A percentile compares a stretch with the other conserved stretches of the same genome.
Evolutionary conservation across 2,113 vertebrate species (phyloP).

Genomic region (Percopsis transmontana): DNA sequence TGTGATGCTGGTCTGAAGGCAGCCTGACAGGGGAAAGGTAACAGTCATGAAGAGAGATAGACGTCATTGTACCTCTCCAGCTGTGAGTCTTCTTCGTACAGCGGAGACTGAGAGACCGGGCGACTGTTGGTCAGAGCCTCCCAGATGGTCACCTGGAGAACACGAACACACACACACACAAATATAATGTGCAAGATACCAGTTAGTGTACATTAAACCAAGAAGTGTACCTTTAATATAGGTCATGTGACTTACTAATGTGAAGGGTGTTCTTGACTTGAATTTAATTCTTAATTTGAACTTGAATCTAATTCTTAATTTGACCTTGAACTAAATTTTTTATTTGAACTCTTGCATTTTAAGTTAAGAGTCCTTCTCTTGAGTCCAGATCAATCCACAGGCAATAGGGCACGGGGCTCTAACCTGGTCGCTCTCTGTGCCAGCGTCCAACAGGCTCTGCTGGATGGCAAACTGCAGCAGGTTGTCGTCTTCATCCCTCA

Average conservation of each 20-base stretch:
- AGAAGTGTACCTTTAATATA: too few relatives aligned
- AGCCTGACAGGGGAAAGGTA: not conserved
- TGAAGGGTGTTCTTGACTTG: too few relatives aligned
- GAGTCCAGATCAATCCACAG: not conserved
- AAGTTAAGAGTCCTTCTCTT: too few relatives aligned
- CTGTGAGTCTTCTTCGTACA: constrained; percentile 89
- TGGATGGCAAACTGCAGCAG: constrained; percentile 95
- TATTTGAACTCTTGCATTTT: too few relatives aligned
- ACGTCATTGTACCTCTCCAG: constrained; percentile 82
- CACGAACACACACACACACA: not conserved
- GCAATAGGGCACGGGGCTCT: too few relatives aligned
- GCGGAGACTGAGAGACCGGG: constrained; percentile 75
- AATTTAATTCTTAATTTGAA: too few relatives aligned
- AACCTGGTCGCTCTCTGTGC: constrained; percentile 92
- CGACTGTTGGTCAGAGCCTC: constrained; percentile 91
- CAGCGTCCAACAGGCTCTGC: constrained; percentile 91
- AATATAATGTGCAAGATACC: too few relatives aligned
- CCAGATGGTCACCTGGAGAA: constrained; percentile 90
- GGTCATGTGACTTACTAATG: too few relatives aligned
- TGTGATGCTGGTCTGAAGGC: not conserved
- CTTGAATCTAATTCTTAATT: too few relatives aligned
- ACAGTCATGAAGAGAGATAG: not conserved
- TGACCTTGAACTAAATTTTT: too few relatives aligned
- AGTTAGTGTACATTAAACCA: too few relatives aligned
- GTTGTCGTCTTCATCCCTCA: constrained; percentile 90